Evolutionary conservation across 2,797 vertebrate species (phyloP), one percentile per base, ranked within the genome.

Genomic region (Luscinia megarhynchos): DNA sequence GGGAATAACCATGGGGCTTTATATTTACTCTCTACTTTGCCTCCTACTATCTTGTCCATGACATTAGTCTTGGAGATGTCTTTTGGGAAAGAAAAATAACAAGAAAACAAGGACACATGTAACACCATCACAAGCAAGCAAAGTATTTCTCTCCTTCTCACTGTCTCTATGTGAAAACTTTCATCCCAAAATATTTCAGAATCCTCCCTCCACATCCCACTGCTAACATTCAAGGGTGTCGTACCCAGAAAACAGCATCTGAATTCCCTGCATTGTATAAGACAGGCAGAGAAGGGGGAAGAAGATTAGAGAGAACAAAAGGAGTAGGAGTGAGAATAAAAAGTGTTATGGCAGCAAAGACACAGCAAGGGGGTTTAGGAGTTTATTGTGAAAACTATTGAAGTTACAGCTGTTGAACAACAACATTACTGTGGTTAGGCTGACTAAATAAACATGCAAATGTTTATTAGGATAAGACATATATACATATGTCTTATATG

Each of bases 291-390:
- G 75, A 88, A 84, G 67, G 17, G 6, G 24, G 29, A 87, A 86
- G 80, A 91, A 82, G 54, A 80, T 67, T 80, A 79, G 15, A 67
- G 51, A 93, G 84, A 96, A 87, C 68, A 87, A 87, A 68, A 79
- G 61, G 68, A 92, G 92, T 87, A 70, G 88, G 88, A 90, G 61
- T 80, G 64, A 69, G 29, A 54, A 70, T 40, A 84, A 59, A 69
- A 73, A 64, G n/a, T 74, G 75, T 77, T 90, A 72, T 41, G 58
- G 75, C 64, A 87, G 87, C 64, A 83, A 77, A 87, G 57, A 36
- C 51, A 53, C 0, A 62, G 86, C 0, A 1, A 2, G 29, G 45
- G 19, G 22, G 26, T n/a, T n/a, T 77, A 91, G 75, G 57, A 84
- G 9, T 15, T 94, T 64, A 17, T 61, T 68, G 48, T 62, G 45